These are phyloP conservation scores for Cephus rjabovi DNA, from an alignment of 2,888 invertebrate genomes.

Conservation along the genomic window DNA sequence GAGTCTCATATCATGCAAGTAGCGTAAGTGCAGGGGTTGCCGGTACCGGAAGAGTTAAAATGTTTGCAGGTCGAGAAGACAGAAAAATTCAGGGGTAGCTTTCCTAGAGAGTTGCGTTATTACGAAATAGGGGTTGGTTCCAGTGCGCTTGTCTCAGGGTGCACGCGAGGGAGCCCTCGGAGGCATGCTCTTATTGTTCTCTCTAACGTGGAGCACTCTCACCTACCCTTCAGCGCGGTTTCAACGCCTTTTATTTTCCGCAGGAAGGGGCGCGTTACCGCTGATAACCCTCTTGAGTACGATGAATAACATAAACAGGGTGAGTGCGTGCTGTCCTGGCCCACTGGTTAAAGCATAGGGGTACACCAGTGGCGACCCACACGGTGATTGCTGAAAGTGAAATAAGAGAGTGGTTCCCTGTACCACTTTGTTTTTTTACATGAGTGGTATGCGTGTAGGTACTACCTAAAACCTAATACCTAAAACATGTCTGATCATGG, in stretches of 20 bases:
- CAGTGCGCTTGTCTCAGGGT: conserved; percentile 14
- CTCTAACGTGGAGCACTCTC: conserved; percentile 24
- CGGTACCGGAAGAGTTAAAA: not conserved
- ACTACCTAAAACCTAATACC: not conserved
- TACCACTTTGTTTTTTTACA: not conserved
- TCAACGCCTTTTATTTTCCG: conserved; percentile 35
- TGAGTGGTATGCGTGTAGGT: not conserved
- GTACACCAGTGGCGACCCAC: conserved; percentile 11
- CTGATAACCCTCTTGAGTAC: conserved; percentile 38
- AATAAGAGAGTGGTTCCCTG: not conserved
- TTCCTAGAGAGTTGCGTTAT: not conserved
- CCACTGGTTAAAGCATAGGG: not conserved
- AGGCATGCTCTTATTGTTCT: conserved; percentile 24
- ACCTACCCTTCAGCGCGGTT: conserved; percentile 21
- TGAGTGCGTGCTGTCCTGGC: not conserved
- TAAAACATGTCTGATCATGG: not conserved
- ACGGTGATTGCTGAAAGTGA: not conserved
- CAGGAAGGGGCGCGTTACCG: conserved; percentile 27
- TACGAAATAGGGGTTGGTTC: not conserved
- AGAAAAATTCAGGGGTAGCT: not conserved
- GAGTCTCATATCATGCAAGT: not conserved
- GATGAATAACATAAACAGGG: conserved; percentile 35
- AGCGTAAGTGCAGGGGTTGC: not conserved
- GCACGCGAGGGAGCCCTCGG: conserved; percentile 20
- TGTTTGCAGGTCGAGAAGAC: not conserved